Base-by-base conservation (phyloP, 2,888 invertebrate species). In the Pseudoips prasinana region DNA sequence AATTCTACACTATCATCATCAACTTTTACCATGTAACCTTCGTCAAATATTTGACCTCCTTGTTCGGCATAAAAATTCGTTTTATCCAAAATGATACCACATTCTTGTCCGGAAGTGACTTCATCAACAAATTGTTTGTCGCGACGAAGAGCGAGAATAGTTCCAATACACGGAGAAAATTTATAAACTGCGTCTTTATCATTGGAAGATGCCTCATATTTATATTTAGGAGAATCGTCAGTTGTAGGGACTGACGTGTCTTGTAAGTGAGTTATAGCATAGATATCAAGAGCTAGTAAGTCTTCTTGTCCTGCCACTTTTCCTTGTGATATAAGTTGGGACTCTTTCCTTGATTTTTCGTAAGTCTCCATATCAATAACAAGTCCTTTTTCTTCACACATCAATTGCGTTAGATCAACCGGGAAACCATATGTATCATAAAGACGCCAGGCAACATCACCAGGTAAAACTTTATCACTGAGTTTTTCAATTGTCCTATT, bases 371-470 rank as follows among this genome's bases (percentile, higher is more conserved):
- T 95, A 74, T 99, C 96, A 46, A 99, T 94, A 33, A 83, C 77
- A 3, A 99, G 88, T 0, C 95, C 95, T 65, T 95, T 96, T 85
- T 99, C 99, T 88, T 99, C 99, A 28, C 95, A 95, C 98, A 99
- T 99, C 18, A 99, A 88, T 63, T 95, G 94, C 0, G 99, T 99
- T 46, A 99, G 91, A 90, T 99, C 99, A 32, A 99, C 92, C 0
- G 99, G 99, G 74, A 99, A 99, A 8, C 99, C 99, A 73, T 99
- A 99, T 0, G 99, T 99, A 70, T 99, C 99, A 79, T 99, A 99
- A 34, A 99, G 89, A 37, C 98, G 92, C 99, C 99, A 99, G 1
- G 99, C 98, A 28, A 99, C 93, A 80, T 99, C 97, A 33, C 99
- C 98, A 20, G 98, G 98, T 46, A 99, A 89, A 26, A 92, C 87